Percentiles rank a stretch among this genome's conserved stretches.
Conservation (phyloP, 2,113 vertebrate species). For the Puntigrus tetrazona region DNA sequence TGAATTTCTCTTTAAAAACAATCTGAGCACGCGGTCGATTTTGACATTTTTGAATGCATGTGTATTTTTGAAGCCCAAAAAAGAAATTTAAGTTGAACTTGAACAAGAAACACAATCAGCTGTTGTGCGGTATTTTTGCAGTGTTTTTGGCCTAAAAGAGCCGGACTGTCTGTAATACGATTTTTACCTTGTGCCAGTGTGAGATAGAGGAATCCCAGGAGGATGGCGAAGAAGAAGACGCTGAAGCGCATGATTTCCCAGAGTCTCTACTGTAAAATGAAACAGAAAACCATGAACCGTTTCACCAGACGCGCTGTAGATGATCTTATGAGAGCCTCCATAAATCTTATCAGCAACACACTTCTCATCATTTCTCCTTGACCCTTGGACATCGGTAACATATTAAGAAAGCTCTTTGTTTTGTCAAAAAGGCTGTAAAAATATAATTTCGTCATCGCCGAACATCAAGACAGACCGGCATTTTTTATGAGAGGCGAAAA, state of each 20-base stretch:
- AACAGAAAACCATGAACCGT: neutral
- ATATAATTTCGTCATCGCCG: neutral
- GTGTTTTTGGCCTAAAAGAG: neutral
- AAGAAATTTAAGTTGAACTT: too few species aligned
- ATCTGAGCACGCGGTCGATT: neutral
- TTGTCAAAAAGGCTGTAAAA: neutral
- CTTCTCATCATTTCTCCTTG: neutral
- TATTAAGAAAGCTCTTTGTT: neutral
- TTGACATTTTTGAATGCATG: neutral
- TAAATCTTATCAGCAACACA: neutral
- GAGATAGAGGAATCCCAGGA: conserved; percentile 60
- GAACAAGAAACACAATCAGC: too few species aligned
- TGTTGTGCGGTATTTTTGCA: too few species aligned
- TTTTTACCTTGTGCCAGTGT: conserved; percentile 67
- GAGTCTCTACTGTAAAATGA: neutral
- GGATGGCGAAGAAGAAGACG: conserved; percentile 56
- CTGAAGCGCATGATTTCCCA: conserved; percentile 65
- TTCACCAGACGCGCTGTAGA: neutral
- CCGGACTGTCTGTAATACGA: neutral
- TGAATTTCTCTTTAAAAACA: neutral
- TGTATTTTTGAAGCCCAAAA: neutral
- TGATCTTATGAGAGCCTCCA: neutral
- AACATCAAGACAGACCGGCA: neutral
- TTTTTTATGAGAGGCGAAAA: neutral
- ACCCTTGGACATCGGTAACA: conserved; percentile 22